Base-by-base conservation (phyloP, 2,888 invertebrate species). In the Parelbella ahira region DNA sequence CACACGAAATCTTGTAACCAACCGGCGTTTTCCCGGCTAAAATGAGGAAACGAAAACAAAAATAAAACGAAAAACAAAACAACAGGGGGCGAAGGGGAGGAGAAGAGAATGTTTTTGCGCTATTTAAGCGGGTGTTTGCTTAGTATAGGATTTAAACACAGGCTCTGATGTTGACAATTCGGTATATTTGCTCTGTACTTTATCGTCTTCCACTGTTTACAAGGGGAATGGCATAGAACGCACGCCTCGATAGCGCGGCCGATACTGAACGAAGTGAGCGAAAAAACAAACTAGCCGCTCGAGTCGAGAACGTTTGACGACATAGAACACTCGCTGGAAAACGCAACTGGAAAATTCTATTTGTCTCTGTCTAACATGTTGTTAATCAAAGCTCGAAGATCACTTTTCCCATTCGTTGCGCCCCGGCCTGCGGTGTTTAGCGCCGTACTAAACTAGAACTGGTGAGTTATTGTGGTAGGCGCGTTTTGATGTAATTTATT, bases 11-110 rank as follows among this genome's bases (percentile, higher is more conserved):
- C n/a, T n/a, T n/a, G n/a, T n/a, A n/a, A n/a, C 53, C 50, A 56
- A 53, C 82, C 82, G 83, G 83, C 73, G 63, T 79, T 81, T 82
- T 74, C 63, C 78, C 77, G 79, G 76, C 58, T 53, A 75, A 80
- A 79, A 65, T 58, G 68, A 68, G 60, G 47, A 45, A 52, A 55
- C 37, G 45, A 68, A 67, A 71, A 64, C 59, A 58, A 60, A 62
- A 58, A 53, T 33, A 51, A 58, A 54, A 44, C 32, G 43, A 57
- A 56, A 68, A 62, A 39, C 49, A 59, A 63, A 28, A 21, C 42
- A 45, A 48, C 36, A 19, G 34, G 15, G 20, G n/a, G n/a, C n/a
- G n/a, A n/a, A 28, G 20, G 28, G 34, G 32, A 41, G 33, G 30
- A 48, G 33, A n/a, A n/a, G n/a, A n/a, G n/a, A n/a, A n/a, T 30